A percentile compares a stretch with the other conserved stretches of the same genome.
These are phyloP conservation scores for Neoscelio sp. DNA, from an alignment of 2,888 invertebrate genomes.

Conservation along the genomic window DNA sequence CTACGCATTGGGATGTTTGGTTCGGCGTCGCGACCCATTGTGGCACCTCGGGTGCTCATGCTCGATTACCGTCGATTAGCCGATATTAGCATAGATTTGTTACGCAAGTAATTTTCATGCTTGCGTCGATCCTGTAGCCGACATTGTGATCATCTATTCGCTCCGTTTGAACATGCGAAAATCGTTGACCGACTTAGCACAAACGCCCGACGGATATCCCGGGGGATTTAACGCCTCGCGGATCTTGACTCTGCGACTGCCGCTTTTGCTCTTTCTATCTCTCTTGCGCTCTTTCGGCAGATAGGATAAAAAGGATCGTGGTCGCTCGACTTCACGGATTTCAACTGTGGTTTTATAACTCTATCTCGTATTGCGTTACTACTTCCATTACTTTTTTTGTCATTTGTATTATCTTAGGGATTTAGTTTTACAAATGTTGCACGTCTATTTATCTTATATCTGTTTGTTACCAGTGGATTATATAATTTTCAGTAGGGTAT, in stretches of 20 bases:
- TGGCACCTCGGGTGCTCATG: conserved; percentile 48
- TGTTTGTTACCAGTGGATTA: too few species aligned
- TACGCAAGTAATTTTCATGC: conserved; percentile 74
- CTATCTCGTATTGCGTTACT: conserved; percentile 39
- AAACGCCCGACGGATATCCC: conserved; percentile 74
- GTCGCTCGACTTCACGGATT: conserved; percentile 72
- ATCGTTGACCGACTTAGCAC: conserved; percentile 78
- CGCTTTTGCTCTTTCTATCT: conserved; percentile 39
- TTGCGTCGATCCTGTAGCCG: conserved; percentile 57
- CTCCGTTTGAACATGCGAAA: conserved; percentile 73
- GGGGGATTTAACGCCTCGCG: conserved; percentile 81
- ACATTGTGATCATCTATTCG: conserved; percentile 74
- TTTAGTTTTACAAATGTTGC: background rate
- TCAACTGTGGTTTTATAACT: conserved; percentile 69
- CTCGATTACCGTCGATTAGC: conserved; percentile 71
- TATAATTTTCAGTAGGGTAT: too few species aligned
- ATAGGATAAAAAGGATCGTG: conserved; percentile 77
- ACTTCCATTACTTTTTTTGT: background rate
- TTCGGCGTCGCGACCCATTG: conserved; percentile 9
- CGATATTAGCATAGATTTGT: conserved; percentile 75
- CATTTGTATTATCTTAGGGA: background rate
- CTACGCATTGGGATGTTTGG: conserved; percentile 56
- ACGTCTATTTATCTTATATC: too few species aligned
- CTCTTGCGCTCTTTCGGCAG: conserved; percentile 64
- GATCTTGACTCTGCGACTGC: conserved; percentile 67